A percentile compares a stretch with the other conserved stretches of the same genome.
These are phyloP conservation scores for Pedicia rivosa DNA, from an alignment of 2,888 invertebrate species.

Conservation along the genomic window DNA sequence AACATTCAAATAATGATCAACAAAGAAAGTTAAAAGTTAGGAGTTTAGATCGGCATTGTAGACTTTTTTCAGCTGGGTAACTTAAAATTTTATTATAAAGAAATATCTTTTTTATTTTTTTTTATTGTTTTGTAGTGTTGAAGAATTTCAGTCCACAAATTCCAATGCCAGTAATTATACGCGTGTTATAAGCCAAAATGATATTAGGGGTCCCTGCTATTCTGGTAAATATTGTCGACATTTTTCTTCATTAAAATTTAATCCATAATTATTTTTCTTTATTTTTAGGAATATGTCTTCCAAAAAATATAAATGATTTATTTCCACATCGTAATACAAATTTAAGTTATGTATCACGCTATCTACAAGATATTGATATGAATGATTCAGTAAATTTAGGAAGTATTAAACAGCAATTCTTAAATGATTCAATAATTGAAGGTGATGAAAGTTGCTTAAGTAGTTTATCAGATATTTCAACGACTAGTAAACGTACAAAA, in stretches of 20 bases:
- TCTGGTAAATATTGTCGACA: conserved; percentile 22
- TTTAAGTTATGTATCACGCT: conserved; percentile 29
- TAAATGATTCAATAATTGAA: conserved; percentile 26
- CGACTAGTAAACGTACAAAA: conserved; percentile 25
- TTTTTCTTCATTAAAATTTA: too few relatives aligned
- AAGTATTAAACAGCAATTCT: conserved; percentile 22
- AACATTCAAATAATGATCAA: conserved; percentile 22
- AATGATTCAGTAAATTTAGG: conserved; percentile 22
- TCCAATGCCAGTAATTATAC: conserved; percentile 22
- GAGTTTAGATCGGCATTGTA: conserved; percentile 25
- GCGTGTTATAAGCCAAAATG: conserved; percentile 25
- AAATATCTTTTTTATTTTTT: not conserved
- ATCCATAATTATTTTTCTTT: not conserved
- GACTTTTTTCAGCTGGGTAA: conserved; percentile 6
- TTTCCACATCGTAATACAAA: conserved; percentile 25
- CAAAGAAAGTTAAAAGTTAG: conserved; percentile 25
- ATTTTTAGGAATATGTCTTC: conserved; percentile 26
- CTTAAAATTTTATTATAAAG: too few relatives aligned
- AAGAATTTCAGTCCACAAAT: conserved; percentile 21
- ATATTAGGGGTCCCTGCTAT: conserved; percentile 28
- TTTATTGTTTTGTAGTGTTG: conserved; percentile 17
- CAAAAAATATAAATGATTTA: conserved; percentile 27
- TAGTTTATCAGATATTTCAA: conserved; percentile 30
- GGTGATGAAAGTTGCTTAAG: conserved; percentile 30
- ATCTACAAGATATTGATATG: conserved; percentile 27